phyloP scores from a whole-genome alignment of 2,888 invertebrate genomes.

The Lasioglossum lativentre region DNA sequence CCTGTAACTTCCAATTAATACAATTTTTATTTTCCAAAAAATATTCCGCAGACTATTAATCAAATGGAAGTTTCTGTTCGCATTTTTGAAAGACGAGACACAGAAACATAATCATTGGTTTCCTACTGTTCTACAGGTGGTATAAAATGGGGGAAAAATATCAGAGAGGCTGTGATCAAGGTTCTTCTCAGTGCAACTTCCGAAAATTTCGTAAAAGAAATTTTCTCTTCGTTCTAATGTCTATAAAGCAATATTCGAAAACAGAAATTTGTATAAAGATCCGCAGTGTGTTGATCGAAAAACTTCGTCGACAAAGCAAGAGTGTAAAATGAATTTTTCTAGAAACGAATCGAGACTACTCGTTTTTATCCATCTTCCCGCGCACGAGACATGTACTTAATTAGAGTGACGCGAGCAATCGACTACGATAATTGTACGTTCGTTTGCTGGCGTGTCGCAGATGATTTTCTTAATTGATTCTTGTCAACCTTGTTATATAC shows the following conservation, averaged over 20 bases:
- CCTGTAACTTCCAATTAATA: too few species aligned
- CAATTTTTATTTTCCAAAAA: too few species aligned
- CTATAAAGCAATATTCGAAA: not conserved
- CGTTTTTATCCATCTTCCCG: not conserved
- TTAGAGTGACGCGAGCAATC: not conserved
- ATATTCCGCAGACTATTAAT: not conserved
- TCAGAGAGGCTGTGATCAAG: too few species aligned
- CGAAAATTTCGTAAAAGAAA: too few species aligned
- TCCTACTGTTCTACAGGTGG: too few species aligned
- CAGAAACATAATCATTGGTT: too few species aligned
- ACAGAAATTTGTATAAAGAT: not conserved
- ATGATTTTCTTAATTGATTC: not conserved
- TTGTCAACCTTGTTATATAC: not conserved
- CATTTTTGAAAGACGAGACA: too few species aligned
- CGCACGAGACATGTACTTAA: not conserved
- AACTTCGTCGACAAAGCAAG: not conserved
- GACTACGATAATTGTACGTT: conserved; percentile 8
- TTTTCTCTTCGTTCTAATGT: not conserved
- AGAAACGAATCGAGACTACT: not conserved
- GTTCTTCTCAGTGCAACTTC: too few species aligned
- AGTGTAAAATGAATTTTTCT: not conserved
- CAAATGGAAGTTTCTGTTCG: too few species aligned
- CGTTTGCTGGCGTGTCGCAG: not conserved
- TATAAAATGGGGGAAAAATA: too few species aligned
- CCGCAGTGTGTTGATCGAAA: not conserved